Percentiles rank a stretch among this genome's conserved stretches.
Evolutionary conservation across 1,140 invertebrate species (phyloP).

Genomic region (Hyles euphorbiae): DNA sequence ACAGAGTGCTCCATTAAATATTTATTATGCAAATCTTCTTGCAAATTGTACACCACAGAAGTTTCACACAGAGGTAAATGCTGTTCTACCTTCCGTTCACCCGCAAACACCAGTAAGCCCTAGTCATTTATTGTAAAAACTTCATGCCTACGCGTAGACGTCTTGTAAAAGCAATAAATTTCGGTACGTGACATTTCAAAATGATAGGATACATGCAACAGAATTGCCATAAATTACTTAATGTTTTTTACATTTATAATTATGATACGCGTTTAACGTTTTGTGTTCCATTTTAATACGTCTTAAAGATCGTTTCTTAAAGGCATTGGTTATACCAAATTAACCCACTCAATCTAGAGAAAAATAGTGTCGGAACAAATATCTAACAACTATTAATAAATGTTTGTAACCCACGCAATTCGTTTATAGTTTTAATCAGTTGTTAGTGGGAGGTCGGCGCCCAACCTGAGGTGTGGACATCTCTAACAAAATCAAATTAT

Average conservation of each 20-base stretch:
- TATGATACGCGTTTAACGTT: neutral
- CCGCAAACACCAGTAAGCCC: conserved; percentile 14
- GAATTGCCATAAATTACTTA: conserved; percentile 9
- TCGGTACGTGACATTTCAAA: conserved; percentile 28
- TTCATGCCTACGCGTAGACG: conserved; percentile 20
- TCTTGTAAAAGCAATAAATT: conserved; percentile 33
- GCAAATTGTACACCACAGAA: conserved; percentile 15
- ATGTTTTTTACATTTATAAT: conserved; percentile 5
- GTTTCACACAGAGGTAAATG: conserved; percentile 42
- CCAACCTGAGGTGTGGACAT: conserved; percentile 69
- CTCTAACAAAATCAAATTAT: conserved; percentile 59
- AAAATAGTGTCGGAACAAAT: conserved; percentile 54
- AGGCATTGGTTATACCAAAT: conserved; percentile 1
- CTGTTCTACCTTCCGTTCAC: neutral
- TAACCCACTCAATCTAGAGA: conserved; percentile 32
- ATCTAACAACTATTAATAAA: conserved; percentile 54
- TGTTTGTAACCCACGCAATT: conserved; percentile 54
- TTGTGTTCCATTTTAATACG: neutral
- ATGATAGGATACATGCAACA: conserved; percentile 28
- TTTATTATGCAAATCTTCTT: conserved; percentile 52
- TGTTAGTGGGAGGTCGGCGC: conserved; percentile 57
- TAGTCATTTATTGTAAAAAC: conserved; percentile 20
- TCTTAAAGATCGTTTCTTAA: neutral
- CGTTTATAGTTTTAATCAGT: conserved; percentile 50
- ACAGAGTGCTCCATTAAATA: conserved; percentile 63